A percentile compares a stretch with the other conserved stretches of the same genome.
phyloP scores from a whole-genome alignment of 2,113 vertebrate species.

The Ursus arctos region DNA sequence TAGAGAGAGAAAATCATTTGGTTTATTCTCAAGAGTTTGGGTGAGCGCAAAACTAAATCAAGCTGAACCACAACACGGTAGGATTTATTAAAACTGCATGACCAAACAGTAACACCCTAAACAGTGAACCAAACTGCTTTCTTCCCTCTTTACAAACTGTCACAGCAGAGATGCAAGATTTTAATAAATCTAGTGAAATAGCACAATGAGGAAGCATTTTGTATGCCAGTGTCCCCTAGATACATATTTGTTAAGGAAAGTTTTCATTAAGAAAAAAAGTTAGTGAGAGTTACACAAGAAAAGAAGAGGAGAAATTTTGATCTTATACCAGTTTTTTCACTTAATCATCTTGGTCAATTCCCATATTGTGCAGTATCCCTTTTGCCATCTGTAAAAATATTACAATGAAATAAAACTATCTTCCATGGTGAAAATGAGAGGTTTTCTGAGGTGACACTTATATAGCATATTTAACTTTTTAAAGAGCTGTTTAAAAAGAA shows the following conservation, averaged over 20 bases:
- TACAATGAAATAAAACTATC: conserved; percentile 30
- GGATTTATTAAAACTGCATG: conserved; percentile 65
- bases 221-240: background rate
- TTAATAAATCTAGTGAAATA: conserved; percentile 49
- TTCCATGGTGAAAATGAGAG: background rate
- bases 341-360: background rate
- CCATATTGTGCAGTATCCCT: background rate
- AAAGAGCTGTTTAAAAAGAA: background rate
- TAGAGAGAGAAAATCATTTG: background rate
- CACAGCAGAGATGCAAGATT: background rate
- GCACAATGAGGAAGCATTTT: background rate
- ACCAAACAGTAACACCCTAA: conserved; percentile 32
- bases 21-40: conserved; percentile 75
- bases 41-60: conserved; percentile 73
- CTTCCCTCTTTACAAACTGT: background rate
- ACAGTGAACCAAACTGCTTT: background rate
- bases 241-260: background rate
- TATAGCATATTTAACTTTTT: background rate
- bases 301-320: conserved; percentile 7
- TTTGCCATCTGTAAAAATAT: conserved; percentile 33
- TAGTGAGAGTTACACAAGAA: background rate
- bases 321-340: background rate
- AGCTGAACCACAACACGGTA: conserved; percentile 42
- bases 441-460: background rate
- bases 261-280: conserved; percentile 27